These are phyloP conservation scores for Platichthys flesus DNA, from an alignment of 2,113 vertebrate species.

Conservation along the genomic window DNA sequence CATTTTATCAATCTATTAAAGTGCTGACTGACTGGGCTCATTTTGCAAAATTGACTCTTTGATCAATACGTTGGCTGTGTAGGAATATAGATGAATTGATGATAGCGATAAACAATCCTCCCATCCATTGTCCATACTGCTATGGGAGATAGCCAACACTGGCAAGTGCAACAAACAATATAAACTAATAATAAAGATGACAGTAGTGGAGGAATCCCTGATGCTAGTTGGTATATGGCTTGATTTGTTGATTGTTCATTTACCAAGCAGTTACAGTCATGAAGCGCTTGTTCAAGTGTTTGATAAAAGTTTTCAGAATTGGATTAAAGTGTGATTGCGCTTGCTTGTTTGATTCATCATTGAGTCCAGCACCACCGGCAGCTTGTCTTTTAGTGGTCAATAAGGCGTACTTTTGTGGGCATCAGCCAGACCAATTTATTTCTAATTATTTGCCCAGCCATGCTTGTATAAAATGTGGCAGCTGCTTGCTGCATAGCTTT, in stretches of 20 bases:
- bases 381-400: slow-evolving; percentile 44
- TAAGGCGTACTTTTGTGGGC: slow-evolving; percentile 40
- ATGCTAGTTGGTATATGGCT: background rate
- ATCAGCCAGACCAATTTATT: slow-evolving; percentile 45
- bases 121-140: no score
- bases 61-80: background rate
- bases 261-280: background rate
- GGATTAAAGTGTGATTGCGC: slow-evolving; percentile 23
- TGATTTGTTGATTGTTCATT: background rate
- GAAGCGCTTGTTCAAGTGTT: background rate
- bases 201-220: background rate
- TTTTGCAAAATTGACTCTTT: background rate
- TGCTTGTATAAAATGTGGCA: slow-evolving; percentile 28
- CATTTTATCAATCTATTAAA: background rate
- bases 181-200: slow-evolving; percentile 1
- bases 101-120: background rate
- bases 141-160: no score
- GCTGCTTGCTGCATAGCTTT: slow-evolving; percentile 32
- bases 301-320: background rate
- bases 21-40: background rate
- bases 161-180: background rate
- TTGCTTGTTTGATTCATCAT: slow-evolving; percentile 24
- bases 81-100: background rate
- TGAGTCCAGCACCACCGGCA: slow-evolving; percentile 5
- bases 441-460: slow-evolving; percentile 55